Conservation (phyloP, 1,140 invertebrate species). For the Drosophila albomicans region DNA sequence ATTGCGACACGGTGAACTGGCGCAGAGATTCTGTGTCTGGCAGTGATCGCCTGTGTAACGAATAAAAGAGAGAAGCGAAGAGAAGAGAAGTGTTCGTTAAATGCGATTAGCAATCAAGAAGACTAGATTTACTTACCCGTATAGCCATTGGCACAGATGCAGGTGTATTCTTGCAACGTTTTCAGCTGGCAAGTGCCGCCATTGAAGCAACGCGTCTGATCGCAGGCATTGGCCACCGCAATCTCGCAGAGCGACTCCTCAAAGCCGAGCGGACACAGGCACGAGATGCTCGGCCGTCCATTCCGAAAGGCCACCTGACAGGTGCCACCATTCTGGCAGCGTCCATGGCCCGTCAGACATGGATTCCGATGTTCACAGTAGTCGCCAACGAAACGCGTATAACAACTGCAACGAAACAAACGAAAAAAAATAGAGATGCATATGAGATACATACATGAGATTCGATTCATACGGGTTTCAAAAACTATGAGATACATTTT, state of each 20-base stretch:
- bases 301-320: slow-evolving; percentile 90
- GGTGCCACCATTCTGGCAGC: slow-evolving; percentile 96
- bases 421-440: slow-evolving; percentile 24
- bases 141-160: slow-evolving; percentile 93
- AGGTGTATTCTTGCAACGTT: slow-evolving; percentile 92
- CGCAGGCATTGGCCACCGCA: slow-evolving; percentile 94
- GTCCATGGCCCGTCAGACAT: slow-evolving; percentile 91
- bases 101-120: neutral
- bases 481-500: slow-evolving; percentile 18
- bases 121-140: slow-evolving; percentile 88
- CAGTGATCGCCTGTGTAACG: slow-evolving; percentile 91
- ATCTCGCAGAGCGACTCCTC: slow-evolving; percentile 97
- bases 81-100: slow-evolving; percentile 1
- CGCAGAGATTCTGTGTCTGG: slow-evolving; percentile 94
- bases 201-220: slow-evolving; percentile 93
- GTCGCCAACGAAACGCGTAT: slow-evolving; percentile 95
- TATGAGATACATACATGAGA: slow-evolving; percentile 3
- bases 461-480: neutral
- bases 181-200: slow-evolving; percentile 93
- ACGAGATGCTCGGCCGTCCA: slow-evolving; percentile 91
- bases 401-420: slow-evolving; percentile 89
- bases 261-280: slow-evolving; percentile 95
- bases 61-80: neutral
- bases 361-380: slow-evolving; percentile 97
- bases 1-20: slow-evolving; percentile 94